phyloP scores from a whole-genome alignment of 2,797 vertebrate species.

The Telmatherina bonti region DNA sequence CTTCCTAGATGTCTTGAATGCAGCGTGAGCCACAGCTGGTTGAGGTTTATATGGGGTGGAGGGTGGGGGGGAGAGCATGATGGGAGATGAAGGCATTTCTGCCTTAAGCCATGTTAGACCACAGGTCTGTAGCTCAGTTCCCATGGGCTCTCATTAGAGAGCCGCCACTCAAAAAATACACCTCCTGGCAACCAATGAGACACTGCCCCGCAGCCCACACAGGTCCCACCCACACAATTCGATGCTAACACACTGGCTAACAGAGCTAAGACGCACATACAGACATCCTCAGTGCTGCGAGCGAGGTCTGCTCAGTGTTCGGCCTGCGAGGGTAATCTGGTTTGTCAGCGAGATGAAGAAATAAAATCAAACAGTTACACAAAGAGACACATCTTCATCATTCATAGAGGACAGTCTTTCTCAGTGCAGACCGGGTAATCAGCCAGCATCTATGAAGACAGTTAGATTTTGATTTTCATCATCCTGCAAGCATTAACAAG shows the following conservation, averaged over 20 bases:
- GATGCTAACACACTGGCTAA: constrained; percentile 24
- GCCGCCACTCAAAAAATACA: constrained; percentile 73
- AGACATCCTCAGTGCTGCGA: constrained; percentile 36
- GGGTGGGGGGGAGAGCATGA: constrained; percentile 37
- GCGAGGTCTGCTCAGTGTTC: constrained; percentile 27
- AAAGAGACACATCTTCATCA: constrained; percentile 47
- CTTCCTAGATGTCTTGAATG: constrained; percentile 42
- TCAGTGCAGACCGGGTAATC: constrained; percentile 29
- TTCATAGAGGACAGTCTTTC: constrained; percentile 43
- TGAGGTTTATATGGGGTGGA: not conserved
- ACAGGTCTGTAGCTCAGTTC: constrained; percentile 57
- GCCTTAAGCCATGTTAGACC: constrained; percentile 55
- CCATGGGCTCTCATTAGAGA: constrained; percentile 78
- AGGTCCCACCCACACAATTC: constrained; percentile 67
- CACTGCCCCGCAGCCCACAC: constrained; percentile 68
- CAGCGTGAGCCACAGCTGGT: constrained; percentile 62
- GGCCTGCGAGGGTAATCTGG: constrained; percentile 48
- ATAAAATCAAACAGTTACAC: constrained; percentile 31
- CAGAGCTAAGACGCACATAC: constrained; percentile 30
- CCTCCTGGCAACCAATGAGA: constrained; percentile 76
- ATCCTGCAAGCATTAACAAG: not conserved
- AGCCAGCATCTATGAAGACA: not conserved
- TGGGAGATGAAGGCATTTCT: constrained; percentile 61
- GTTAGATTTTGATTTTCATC: constrained; percentile 3
- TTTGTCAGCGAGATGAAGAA: constrained; percentile 35